phyloP scores from a whole-genome alignment of 2,113 vertebrate species.

The Peromyscus californicus region DNA sequence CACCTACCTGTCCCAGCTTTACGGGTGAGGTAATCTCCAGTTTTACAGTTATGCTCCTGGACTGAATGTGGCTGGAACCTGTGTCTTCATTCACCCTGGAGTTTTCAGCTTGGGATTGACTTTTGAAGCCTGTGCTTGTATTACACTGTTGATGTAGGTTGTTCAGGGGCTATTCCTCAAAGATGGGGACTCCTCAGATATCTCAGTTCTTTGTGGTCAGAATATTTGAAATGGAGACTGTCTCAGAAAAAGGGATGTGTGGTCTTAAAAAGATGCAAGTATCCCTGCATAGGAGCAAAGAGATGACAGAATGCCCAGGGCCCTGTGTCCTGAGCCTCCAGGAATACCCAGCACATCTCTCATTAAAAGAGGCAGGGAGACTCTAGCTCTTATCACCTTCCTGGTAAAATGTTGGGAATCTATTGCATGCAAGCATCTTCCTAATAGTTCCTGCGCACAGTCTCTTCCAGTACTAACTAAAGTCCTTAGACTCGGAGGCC shows the following conservation, averaged over 20 bases:
- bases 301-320: not conserved
- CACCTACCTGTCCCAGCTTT: not conserved
- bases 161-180: not conserved
- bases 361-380: not conserved
- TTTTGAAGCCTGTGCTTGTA: constrained; percentile 14
- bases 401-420: not conserved
- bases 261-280: not conserved
- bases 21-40: not conserved
- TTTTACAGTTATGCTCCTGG: not conserved
- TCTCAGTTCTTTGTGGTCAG: constrained; percentile 37
- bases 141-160: not conserved
- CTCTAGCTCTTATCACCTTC: not conserved
- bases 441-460: not conserved
- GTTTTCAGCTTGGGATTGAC: not conserved
- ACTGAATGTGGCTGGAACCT: not conserved
- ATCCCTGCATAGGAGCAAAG: not conserved
- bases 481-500: not conserved
- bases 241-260: constrained; percentile 23
- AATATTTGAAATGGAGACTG: constrained; percentile 8
- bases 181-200: not conserved
- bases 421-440: not conserved
- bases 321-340: not conserved
- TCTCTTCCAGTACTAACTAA: not conserved
- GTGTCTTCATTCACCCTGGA: not conserved
- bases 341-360: not conserved